These are phyloP conservation scores for Bacillus rossius DNA, from an alignment of 1,140 invertebrate genomes.

Conservation along the genomic window DNA sequence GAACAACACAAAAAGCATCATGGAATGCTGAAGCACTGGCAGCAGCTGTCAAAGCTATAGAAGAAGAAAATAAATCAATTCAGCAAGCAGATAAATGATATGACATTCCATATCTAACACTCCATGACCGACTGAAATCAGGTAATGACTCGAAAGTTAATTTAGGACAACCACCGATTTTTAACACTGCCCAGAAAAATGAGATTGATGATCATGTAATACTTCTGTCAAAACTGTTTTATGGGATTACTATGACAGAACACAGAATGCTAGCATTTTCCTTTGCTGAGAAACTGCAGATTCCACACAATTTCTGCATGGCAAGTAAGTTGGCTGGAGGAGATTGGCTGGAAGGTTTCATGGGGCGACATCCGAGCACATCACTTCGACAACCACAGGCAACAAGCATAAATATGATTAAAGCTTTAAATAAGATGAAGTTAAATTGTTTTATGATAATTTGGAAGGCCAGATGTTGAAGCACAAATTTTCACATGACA, in stretches of 20 bases:
- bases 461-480: conserved; percentile 31
- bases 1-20: too few relatives aligned
- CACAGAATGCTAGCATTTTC: conserved; percentile 24
- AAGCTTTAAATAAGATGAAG: conserved; percentile 3
- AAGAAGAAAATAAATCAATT: not conserved
- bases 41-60: too few relatives aligned
- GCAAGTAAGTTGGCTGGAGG: conserved; percentile 27
- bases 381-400: conserved; percentile 31
- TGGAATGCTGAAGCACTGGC: too few relatives aligned
- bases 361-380: conserved; percentile 23
- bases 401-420: conserved; percentile 35
- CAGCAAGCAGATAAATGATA: not conserved
- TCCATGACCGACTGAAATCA: not conserved
- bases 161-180: not conserved
- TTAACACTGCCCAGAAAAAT: not conserved
- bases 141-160: not conserved
- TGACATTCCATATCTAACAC: not conserved
- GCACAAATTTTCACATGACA: conserved; percentile 34
- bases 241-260: not conserved
- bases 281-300: conserved; percentile 24
- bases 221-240: conserved; percentile 1
- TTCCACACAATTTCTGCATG: conserved; percentile 29
- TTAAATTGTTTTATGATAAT: conserved; percentile 35
- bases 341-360: conserved; percentile 32
- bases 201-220: conserved; percentile 9